phyloP scores from a whole-genome alignment of 2,888 invertebrate genomes.

The Sphinx pinastri region DNA sequence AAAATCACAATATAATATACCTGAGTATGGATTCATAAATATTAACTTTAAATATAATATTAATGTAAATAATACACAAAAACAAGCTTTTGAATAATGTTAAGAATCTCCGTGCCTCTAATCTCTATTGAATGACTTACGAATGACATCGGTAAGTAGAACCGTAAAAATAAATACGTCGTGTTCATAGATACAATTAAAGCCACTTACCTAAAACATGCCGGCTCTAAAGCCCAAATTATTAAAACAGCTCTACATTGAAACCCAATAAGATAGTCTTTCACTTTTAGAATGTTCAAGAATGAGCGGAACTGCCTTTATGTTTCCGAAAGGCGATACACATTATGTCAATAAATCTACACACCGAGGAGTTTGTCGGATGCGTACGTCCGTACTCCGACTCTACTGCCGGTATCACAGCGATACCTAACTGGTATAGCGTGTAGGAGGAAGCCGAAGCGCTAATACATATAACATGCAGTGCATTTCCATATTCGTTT shows the following conservation, averaged over 20 bases:
- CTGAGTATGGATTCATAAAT: not conserved
- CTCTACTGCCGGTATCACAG: conserved; percentile 42
- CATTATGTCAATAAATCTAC: conserved; percentile 39
- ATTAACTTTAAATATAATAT: not conserved
- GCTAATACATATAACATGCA: conserved; percentile 34
- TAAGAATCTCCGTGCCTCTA: not conserved
- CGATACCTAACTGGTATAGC: conserved; percentile 35
- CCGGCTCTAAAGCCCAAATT: conserved; percentile 33
- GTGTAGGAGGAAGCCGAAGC: conserved; percentile 44
- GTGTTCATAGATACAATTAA: conserved; percentile 31
- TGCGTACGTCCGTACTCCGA: conserved; percentile 42
- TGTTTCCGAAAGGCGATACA: conserved; percentile 36
- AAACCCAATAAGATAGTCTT: conserved; percentile 24
- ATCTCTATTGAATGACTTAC: conserved; percentile 1
- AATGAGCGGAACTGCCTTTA: conserved; percentile 35
- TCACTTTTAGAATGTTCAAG: conserved; percentile 38
- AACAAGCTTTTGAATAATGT: not conserved
- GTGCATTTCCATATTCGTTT: conserved; percentile 32
- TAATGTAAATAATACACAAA: too few relatives aligned
- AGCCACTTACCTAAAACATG: conserved; percentile 41
- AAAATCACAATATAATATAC: not conserved
- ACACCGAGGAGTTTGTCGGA: conserved; percentile 27
- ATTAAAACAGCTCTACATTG: conserved; percentile 34
- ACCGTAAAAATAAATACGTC: conserved; percentile 12
- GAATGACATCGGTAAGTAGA: not conserved